Base-by-base conservation (phyloP, 2,888 invertebrate genomes). In the Drosophila neonasuta region DNA sequence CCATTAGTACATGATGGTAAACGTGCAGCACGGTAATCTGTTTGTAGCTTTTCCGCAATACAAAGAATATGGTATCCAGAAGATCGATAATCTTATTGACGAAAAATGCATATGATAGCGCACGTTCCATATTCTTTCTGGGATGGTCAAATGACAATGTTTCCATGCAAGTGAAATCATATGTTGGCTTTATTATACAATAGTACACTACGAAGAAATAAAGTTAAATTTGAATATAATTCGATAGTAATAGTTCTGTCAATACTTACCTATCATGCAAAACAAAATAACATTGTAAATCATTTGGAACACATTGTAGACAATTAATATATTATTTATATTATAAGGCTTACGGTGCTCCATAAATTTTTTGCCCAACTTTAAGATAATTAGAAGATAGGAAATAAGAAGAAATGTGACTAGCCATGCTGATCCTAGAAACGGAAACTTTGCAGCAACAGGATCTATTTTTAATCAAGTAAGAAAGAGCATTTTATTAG, bases 1-100 rank as follows among this genome's bases (percentile, higher is more conserved):
- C 55, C 65, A 65, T 65, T 0, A 49, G 3, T 0, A 45, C 3
- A 8, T 66, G 66, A 32, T 66, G 66, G 17, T 32, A 61, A 7
- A 66, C 45, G 15, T 66, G 66, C 0, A 66, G 61, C 2, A 56
- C 44, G 3, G 66, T 55, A n/a, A 61, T 55, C 24, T 66, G 66
- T 6, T 66, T 61, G 29, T 66, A 50, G 8, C 49, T 66, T 50
- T 66, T 66, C 3, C 66, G 61, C 1, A 66, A 45, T 10, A 66
- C 46, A 45, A 66, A 61, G 17, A 66, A 66, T 1, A 66, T n/a
- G 0, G 66, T 66, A 41, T 66, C 66, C 44, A 56, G 15, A 2
- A 66, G 55, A 32, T 66, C 66, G 1, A 50, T n/a, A 10, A 66
- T 32, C 45, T 66, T 66, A 4, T 66, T 66, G 39, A 66, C 11